Evolutionary conservation across 2,113 vertebrate species (phyloP).

Genomic region (Brachyistius frenatus): DNA sequence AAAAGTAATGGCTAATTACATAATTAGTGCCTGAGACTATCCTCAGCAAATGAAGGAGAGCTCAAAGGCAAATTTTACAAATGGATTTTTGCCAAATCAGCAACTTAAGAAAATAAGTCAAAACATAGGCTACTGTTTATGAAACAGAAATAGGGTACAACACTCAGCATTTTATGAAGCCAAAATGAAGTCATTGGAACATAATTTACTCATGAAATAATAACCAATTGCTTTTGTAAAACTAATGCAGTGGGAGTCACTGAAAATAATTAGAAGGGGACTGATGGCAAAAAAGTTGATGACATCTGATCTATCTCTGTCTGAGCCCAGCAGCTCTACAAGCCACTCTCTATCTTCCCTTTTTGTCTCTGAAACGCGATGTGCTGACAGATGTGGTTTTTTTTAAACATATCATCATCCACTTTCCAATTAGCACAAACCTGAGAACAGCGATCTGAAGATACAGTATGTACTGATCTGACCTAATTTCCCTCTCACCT

Average conservation of each 20-base stretch:
- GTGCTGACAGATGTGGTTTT: constrained; percentile 36
- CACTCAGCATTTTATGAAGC: background rate
- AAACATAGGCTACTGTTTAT: constrained; percentile 6
- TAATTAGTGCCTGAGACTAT: constrained; percentile 17
- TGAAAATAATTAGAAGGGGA: constrained; percentile 1
- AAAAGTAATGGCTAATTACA: constrained; percentile 46
- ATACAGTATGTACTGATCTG: background rate
- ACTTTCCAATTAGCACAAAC: constrained; percentile 45
- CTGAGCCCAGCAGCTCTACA: background rate
- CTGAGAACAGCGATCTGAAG: constrained; percentile 41
- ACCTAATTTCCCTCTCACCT: constrained; percentile 12
- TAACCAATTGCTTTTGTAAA: background rate
- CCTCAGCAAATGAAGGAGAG: constrained; percentile 25
- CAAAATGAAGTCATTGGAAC: constrained; percentile 9
- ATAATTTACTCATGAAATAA: background rate
- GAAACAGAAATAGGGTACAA: constrained; percentile 3
- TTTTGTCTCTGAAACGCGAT: constrained; percentile 9
- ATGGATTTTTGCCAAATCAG: constrained; percentile 28
- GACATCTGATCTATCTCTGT: constrained; percentile 8
- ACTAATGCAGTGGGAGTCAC: background rate
- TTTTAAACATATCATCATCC: constrained; percentile 12
- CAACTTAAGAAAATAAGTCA: constrained; percentile 16
- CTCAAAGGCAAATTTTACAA: constrained; percentile 25
- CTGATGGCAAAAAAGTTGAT: background rate
- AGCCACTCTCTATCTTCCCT: background rate